Evolutionary conservation across 1,140 invertebrate species (phyloP), one percentile per base, ranked within the genome.

Genomic region (Pseudomyrmex flavicornis): DNA sequence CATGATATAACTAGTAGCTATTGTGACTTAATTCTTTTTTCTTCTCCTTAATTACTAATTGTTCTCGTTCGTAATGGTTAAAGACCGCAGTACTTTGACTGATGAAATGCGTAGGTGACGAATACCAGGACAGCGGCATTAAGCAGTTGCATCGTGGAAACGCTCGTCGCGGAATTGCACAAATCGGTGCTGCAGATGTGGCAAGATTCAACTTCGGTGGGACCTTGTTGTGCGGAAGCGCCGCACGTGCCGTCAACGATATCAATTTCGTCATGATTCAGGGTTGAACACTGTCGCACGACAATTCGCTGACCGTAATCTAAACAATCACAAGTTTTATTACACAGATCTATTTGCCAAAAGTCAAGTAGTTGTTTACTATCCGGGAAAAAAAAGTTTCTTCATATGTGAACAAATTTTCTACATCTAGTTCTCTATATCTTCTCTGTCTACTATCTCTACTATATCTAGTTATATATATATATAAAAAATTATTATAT

Each of bases 201-300:
- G 76, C 94, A 95, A 89, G 95, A 96, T 9, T 95, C 94, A n/a
- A 95, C 91, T 2, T 94, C 93, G 82, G 94, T 95, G 56, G 94
- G 93, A 66, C 93, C 93, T 26, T 94, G 93, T 9, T 94, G 92
- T 17, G 93, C 91, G 1, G 95, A 93, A 46, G 90, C 90, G 44
- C 74, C 74, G 82, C 96, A 96, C 7, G 92, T 91, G 17, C 93
- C 95, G 7, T 95, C 91, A 5, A 84, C 91, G 82, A 95, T 95
- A 79, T 95, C 95, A 7, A 86, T 86, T 56, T 94, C 93, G 15
- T 95, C 95, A 26, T 93, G 91, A 48, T 94, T 94, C 58, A 95
- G 95, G 88, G 94, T 95, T 0, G 95, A 95, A 88, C 96, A 96
- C 2, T 95, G 94, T 50, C 95, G 94, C 44, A 93, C 93, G 10